Evolutionary conservation across 2,888 invertebrate species (phyloP).

Genomic region (Seladonia tumulorum): DNA sequence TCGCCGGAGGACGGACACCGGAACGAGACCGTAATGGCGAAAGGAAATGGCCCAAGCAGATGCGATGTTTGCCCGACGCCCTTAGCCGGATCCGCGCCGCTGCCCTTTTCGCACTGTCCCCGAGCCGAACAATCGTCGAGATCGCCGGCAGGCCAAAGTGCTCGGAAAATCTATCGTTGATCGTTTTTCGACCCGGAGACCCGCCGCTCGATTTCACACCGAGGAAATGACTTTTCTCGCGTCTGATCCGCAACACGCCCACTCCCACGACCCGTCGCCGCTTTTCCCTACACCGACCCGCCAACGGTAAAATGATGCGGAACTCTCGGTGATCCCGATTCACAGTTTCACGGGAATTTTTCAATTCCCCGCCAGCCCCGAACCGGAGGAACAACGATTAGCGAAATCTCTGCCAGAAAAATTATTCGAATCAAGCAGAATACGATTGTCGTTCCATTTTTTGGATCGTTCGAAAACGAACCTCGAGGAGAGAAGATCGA

Average conservation of each 20-base stretch:
- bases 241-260: conserved; percentile 51
- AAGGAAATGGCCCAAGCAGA: conserved; percentile 66
- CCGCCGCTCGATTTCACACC: conserved; percentile 74
- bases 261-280: conserved; percentile 13
- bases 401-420: not conserved
- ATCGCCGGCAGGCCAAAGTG: conserved; percentile 58
- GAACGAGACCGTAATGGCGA: conserved; percentile 60
- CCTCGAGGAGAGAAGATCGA: not conserved
- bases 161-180: conserved; percentile 73
- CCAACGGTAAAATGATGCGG: conserved; percentile 22
- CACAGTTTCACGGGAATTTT: not conserved
- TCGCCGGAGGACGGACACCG: conserved; percentile 43
- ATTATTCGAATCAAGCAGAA: not conserved
- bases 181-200: conserved; percentile 73
- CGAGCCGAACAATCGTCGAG: conserved; percentile 29
- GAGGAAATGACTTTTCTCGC: conserved; percentile 78
- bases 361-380: not conserved
- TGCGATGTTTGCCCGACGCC: conserved; percentile 61
- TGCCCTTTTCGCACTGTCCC: conserved; percentile 28
- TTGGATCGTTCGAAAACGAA: not conserved
- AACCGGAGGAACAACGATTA: not conserved
- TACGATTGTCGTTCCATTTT: not conserved
- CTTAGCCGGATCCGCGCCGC: conserved; percentile 47
- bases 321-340: conserved; percentile 14
- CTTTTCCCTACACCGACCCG: not conserved